A percentile compares a stretch with the other conserved stretches of the same genome.
Conservation (phyloP, 2,797 vertebrate species). For the Poecilia wingei region DNA sequence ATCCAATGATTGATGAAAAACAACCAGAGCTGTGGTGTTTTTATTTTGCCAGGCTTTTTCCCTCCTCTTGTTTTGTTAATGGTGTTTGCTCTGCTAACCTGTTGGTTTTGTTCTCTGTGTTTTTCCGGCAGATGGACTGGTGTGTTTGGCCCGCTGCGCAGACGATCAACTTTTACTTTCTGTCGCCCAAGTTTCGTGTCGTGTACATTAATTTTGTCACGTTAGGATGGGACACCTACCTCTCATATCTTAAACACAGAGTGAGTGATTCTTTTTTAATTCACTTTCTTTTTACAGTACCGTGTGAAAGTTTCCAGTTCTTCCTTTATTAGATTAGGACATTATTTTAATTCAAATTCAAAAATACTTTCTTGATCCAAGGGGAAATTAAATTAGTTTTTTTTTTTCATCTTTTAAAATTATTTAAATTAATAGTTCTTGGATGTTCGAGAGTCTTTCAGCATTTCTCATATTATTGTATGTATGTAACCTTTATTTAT, state of each 20-base stretch:
- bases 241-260: slow-evolving; percentile 93
- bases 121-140: slow-evolving; percentile 86
- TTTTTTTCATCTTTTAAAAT: background rate
- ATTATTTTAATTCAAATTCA: too few relatives aligned
- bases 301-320: background rate
- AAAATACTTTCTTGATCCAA: too few relatives aligned
- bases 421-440: background rate
- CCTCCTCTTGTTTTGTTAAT: background rate
- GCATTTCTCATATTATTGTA: background rate
- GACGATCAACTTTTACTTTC: slow-evolving; percentile 92
- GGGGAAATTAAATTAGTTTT: too few relatives aligned
- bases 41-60: background rate
- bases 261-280: slow-evolving; percentile 72
- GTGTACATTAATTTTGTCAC: slow-evolving; percentile 92
- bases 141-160: slow-evolving; percentile 92
- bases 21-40: background rate
- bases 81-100: slow-evolving; percentile 11
- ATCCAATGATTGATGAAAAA: background rate
- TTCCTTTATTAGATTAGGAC: background rate
- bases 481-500: too few relatives aligned
- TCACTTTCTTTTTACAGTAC: background rate
- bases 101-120: slow-evolving; percentile 22
- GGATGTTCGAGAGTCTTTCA: background rate
- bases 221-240: slow-evolving; percentile 93
- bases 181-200: slow-evolving; percentile 87